Conservation (phyloP, 2,113 vertebrate genomes). For the Xenotilapia flavipinnis region DNA sequence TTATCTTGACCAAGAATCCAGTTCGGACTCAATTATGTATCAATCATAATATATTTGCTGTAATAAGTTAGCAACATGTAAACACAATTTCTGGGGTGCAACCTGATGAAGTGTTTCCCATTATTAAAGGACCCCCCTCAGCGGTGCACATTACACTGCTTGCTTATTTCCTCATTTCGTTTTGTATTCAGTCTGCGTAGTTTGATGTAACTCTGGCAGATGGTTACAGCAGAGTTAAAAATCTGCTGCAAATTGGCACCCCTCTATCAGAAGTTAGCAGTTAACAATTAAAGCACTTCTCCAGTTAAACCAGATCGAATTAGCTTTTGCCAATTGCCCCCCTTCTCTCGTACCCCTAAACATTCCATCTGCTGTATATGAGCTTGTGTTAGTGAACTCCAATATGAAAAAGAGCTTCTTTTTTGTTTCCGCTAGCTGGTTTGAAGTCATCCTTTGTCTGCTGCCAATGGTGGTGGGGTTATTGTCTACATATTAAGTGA, state of each 20-base stretch:
- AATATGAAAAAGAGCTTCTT: conserved; percentile 32
- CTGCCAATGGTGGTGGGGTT: conserved; percentile 4
- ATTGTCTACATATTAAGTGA: conserved; percentile 75
- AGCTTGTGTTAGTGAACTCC: conserved; percentile 44
- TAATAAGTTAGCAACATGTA: background rate
- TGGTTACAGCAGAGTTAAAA: conserved; percentile 49
- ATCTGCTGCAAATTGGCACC: conserved; percentile 37
- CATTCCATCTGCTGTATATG: conserved; percentile 50
- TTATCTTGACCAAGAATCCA: background rate
- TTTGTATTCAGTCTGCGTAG: background rate
- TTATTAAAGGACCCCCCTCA: background rate
- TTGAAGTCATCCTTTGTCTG: conserved; percentile 61
- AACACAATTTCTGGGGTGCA: background rate
- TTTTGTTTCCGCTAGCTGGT: conserved; percentile 12
- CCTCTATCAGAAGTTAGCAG: conserved; percentile 40
- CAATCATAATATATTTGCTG: background rate
- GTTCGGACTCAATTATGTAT: background rate
- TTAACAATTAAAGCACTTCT: conserved; percentile 44
- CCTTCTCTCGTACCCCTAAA: conserved; percentile 19
- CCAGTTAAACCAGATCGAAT: conserved; percentile 50
- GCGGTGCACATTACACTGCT: background rate
- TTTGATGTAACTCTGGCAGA: conserved; percentile 32
- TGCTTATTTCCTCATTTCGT: background rate
- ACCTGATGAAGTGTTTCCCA: background rate
- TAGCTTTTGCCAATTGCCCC: conserved; percentile 34